Evolutionary conservation across 2,888 invertebrate species (phyloP), one percentile per base, ranked within the genome.

Genomic region (Itoplectis maculator): DNA sequence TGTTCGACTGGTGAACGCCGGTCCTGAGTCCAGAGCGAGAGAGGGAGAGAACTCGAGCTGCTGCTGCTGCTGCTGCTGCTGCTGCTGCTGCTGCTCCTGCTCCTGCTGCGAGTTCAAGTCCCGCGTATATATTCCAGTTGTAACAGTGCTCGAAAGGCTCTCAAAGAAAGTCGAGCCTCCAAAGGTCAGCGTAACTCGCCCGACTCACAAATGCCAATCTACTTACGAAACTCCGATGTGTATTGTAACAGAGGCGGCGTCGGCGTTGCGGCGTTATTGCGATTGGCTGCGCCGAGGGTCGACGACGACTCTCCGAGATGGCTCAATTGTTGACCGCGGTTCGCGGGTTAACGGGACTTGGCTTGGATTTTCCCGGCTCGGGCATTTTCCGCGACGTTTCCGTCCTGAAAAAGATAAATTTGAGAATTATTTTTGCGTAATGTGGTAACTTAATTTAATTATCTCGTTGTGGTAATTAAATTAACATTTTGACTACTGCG

Each of bases 201-300:
- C 88, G 89, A 84, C 89, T 89, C 88, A 89, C 88, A 91, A 90
- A 90, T 90, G 90, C 90, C 90, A 90, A 91, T 90, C 90, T 87
- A 90, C 88, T 90, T 90, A 90, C 90, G 90, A 91, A 90, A 90
- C 82, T 70, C n/a, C 72, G 20, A 42, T 51, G 75, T 86, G 70
- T 87, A 83, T 86, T 85, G 87, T 87, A 88, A 89, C 88, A 90
- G 89, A 56, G 77, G 29, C 42, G 59, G 65, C 49, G 76, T 9
- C 15, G n/a, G n/a, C n/a, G 6, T 0, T 15, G 4, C 15, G 76
- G 18, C 15, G n/a, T 47, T 47, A 15, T 0, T 15, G 4, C 15
- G 20, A 11, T 23, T 20, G 29, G 29, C 29, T 29, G 51, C 49
- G 7, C 8, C 13, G 35, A 6, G 35, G n/a, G 35, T 59, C 59